Base-by-base conservation (phyloP, 2,797 vertebrate genomes). In the Nyctibius grandis region DNA sequence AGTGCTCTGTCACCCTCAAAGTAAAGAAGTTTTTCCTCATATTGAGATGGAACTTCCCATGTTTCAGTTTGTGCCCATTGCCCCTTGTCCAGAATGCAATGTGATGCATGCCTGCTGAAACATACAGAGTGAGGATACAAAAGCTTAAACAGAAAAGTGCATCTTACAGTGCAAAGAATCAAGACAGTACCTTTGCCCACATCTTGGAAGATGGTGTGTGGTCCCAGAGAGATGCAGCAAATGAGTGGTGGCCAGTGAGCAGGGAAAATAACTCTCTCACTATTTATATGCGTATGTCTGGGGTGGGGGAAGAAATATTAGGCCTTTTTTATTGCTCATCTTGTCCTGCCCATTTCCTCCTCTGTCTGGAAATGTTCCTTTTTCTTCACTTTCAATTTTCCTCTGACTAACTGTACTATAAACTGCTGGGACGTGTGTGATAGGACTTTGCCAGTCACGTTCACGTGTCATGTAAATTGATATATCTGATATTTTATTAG, bases 151-250 rank as follows among this genome's bases (percentile, higher is more conserved):
- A 87, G 53, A 72, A 72, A 84, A 51, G 28, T 0, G 1, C 48
- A 63, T 53, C 80, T 64, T 68, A 78, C 29, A 80, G 13, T 45
- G 38, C 42, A 44, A 87, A 80, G 65, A 94, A 95, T 67, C 10
- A 42, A 56, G 53, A 92, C 75, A 59, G 12, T 98, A 98, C 98
- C 98, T 98, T 97, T 83, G 97, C 68, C 95, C 88, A 76, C 97
- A 85, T 98, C 92, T 45, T 84, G 83, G 51, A 50, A 68, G 74
- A 31, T 79, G 81, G 31, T 59, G 51, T 1, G 28, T 33, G 21
- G 44, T 89, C 59, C 86, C 90, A 61, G 86, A 44, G 56, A 67
- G 73, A 88, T 63, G 4, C 29, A 82, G 73, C 40, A 53, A 85
- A 17, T 0, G 5, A 84, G 18, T 25, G 45, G n/a, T 9, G 22